These are phyloP conservation scores for Manis pentadactyla DNA, from an alignment of 2,797 vertebrate genomes.

Conservation along the genomic window DNA sequence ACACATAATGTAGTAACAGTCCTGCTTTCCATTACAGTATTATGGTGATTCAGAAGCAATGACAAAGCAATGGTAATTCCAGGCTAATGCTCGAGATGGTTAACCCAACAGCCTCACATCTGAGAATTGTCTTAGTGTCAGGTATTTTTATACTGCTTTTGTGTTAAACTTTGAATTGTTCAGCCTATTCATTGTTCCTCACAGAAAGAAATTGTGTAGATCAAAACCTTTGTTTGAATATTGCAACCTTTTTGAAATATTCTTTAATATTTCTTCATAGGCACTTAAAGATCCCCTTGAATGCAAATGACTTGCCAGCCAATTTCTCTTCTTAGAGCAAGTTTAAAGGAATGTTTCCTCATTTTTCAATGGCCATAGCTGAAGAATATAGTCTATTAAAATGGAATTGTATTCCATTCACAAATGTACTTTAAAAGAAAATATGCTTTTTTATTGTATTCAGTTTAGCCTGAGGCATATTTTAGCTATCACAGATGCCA, in stretches of 20 bases:
- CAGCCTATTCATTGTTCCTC: not conserved
- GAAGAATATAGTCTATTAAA: constrained; percentile 11
- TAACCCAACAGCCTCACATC: not conserved
- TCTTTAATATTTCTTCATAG: not conserved
- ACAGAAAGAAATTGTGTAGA: not conserved
- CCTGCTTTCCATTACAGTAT: not conserved
- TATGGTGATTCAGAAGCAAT: not conserved
- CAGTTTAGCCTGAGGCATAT: not conserved
- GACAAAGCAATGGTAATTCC: not conserved
- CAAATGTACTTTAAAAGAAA: constrained; percentile 14
- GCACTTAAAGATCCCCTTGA: not conserved
- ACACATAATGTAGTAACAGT: not conserved
- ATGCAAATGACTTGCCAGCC: not conserved
- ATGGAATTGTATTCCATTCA: not conserved
- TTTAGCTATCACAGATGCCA: not conserved
- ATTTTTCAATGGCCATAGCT: not conserved
- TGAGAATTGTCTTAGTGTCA: not conserved
- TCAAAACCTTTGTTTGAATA: not conserved
- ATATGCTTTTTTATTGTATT: not conserved
- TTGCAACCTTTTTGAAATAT: not conserved
- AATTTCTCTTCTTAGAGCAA: not conserved
- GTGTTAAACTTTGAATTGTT: not conserved
- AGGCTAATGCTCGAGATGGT: not conserved
- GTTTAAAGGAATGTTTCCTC: not conserved
- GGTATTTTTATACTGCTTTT: not conserved